Percentiles rank a stretch among this genome's conserved stretches.
Conservation (phyloP, 2,113 vertebrate genomes). For the Hydrolagus affinis region DNA sequence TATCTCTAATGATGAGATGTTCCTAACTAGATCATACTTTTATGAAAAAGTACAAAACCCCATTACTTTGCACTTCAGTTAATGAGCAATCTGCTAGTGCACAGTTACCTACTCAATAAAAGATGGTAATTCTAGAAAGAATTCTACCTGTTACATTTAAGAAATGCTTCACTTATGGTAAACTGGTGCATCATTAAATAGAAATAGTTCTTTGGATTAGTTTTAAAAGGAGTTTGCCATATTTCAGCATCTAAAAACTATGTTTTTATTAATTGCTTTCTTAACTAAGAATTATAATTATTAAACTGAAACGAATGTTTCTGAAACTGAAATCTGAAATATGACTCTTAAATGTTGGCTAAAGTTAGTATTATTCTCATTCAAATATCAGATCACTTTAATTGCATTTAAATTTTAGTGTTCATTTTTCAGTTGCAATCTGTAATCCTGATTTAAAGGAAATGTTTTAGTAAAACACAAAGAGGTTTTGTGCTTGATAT, state of each 20-base stretch:
- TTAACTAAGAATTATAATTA: not conserved
- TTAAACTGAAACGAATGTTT: not conserved
- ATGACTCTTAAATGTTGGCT: not conserved
- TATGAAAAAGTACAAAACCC: constrained; percentile 10
- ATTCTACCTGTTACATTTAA: constrained; percentile 6
- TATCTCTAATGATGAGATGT: not conserved
- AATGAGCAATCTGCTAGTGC: constrained; percentile 7
- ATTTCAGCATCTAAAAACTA: not conserved
- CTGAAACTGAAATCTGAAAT: not conserved
- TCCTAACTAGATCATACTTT: not conserved
- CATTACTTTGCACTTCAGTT: constrained; percentile 4
- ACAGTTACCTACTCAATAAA: constrained; percentile 4
- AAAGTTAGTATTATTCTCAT: not conserved
- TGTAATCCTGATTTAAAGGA: not conserved
- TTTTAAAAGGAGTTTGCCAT: not conserved
- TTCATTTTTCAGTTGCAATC: not conserved
- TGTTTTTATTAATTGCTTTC: not conserved
- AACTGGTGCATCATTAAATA: constrained; percentile 9
- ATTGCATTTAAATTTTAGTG: not conserved
- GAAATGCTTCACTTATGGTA: not conserved
- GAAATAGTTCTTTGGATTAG: not conserved
- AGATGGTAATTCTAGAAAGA: not conserved
- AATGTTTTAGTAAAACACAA: not conserved
- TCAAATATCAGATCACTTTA: not conserved
- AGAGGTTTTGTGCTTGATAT: not conserved